Evolutionary conservation across 2,888 invertebrate genomes (phyloP).

Genomic region (Labia minor): DNA sequence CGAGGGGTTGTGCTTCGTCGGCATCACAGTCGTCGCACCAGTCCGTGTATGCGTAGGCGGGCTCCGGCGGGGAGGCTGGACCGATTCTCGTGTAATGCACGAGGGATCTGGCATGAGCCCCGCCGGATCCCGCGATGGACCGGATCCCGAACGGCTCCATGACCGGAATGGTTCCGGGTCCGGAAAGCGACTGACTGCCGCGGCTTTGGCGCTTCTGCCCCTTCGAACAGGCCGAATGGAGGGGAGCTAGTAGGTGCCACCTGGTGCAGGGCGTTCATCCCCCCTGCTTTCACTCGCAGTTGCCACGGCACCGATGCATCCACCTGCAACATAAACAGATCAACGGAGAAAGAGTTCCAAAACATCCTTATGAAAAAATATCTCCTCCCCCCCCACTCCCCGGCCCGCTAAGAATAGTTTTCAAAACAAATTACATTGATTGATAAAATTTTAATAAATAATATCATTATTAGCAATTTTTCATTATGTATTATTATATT

Average conservation of each 20-base stretch:
- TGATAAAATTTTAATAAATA: too few species aligned
- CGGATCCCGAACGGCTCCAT: neutral
- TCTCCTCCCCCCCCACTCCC: too few species aligned
- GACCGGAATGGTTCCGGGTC: neutral
- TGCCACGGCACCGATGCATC: too few species aligned
- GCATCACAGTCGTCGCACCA: constrained; percentile 21
- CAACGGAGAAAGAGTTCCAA: too few species aligned
- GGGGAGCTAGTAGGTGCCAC: neutral
- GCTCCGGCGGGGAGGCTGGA: constrained; percentile 20
- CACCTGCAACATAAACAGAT: too few species aligned
- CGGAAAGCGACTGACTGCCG: constrained; percentile 3
- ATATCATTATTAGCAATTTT: too few species aligned
- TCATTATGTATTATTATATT: too few species aligned
- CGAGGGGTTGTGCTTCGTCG: constrained; percentile 16
- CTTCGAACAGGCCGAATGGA: too few species aligned
- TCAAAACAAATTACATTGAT: too few species aligned
- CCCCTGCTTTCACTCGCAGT: neutral
- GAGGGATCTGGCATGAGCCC: constrained; percentile 19
- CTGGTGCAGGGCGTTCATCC: neutral
- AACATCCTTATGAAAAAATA: too few species aligned
- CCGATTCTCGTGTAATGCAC: constrained; percentile 23
- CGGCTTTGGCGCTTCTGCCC: too few species aligned
- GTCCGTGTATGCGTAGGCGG: constrained; percentile 23
- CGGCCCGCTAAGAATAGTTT: too few species aligned
- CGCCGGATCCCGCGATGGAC: neutral